Percentiles rank a stretch among this genome's conserved stretches.
Conservation (phyloP, 2,797 vertebrate genomes). For the Myotis daubentonii region DNA sequence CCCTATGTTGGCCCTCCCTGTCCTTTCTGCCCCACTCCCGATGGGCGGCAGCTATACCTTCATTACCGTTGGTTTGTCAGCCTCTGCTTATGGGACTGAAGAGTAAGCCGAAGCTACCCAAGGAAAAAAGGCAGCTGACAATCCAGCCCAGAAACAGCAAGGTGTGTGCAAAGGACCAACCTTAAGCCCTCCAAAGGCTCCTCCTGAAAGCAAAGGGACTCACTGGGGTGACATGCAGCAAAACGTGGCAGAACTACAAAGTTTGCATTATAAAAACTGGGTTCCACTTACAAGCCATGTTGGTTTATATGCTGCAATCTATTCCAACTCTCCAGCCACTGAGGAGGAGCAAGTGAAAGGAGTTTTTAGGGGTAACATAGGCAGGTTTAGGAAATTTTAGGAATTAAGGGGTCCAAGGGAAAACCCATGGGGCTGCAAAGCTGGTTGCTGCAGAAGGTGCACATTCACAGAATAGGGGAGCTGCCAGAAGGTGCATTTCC, state of each 20-base stretch:
- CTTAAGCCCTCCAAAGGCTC: not conserved
- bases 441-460: too few species aligned
- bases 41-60: not conserved
- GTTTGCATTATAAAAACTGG: not conserved
- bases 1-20: rapidly evolving
- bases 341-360: not conserved
- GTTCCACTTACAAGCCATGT: not conserved
- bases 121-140: not conserved
- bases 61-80: not conserved
- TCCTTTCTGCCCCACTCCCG: not conserved
- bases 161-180: not conserved
- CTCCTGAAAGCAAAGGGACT: not conserved
- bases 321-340: not conserved
- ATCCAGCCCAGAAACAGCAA: not conserved
- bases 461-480: too few species aligned
- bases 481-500: too few species aligned
- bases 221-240: not conserved
- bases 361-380: too few species aligned
- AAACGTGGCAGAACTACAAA: not conserved
- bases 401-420: too few species aligned
- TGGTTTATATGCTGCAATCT: not conserved
- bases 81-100: not conserved
- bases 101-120: not conserved
- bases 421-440: too few species aligned
- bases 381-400: too few species aligned